phyloP scores from a whole-genome alignment of 2,888 invertebrate genomes.

The Perithous albicinctus region DNA sequence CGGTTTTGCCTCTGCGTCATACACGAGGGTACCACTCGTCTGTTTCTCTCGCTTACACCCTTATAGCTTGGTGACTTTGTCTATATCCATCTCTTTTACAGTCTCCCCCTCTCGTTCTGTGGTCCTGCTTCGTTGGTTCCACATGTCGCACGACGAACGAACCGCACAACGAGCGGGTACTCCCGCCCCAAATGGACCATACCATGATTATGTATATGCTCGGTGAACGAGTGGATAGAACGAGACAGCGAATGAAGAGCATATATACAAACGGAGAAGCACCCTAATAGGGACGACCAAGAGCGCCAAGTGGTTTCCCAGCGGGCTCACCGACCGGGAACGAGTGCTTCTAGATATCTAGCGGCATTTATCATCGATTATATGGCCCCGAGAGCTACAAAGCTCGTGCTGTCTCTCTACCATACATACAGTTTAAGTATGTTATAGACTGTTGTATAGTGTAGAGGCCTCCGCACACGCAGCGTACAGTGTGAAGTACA shows the following conservation, averaged over 20 bases:
- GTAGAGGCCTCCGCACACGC: background rate
- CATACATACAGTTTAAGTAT: slow-evolving; percentile 25
- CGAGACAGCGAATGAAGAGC: slow-evolving; percentile 22
- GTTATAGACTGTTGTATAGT: slow-evolving; percentile 21
- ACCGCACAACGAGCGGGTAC: slow-evolving; percentile 68
- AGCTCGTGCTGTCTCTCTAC: slow-evolving; percentile 25
- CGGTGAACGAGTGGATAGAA: slow-evolving; percentile 53
- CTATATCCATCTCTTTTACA: slow-evolving; percentile 37
- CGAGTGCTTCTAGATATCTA: slow-evolving; percentile 74
- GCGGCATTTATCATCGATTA: slow-evolving; percentile 82
- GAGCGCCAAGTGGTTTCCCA: slow-evolving; percentile 79
- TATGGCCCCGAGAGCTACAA: slow-evolving; percentile 41
- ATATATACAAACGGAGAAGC: slow-evolving; percentile 37
- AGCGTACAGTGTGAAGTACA: slow-evolving; percentile 16
- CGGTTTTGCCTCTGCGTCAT: background rate
- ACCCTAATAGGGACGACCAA: slow-evolving; percentile 79
- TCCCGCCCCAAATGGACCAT: slow-evolving; percentile 82
- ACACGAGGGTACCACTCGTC: slow-evolving; percentile 20
- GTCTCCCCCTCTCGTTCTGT: slow-evolving; percentile 68
- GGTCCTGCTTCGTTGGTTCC: slow-evolving; percentile 84
- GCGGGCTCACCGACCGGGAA: slow-evolving; percentile 74
- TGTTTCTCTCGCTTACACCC: slow-evolving; percentile 70
- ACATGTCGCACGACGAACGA: slow-evolving; percentile 80
- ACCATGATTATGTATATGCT: slow-evolving; percentile 61
- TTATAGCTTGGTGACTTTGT: slow-evolving; percentile 69